Evolutionary conservation across 1,140 invertebrate genomes (phyloP).

Genomic region (Drosophila pallidifrons): DNA sequence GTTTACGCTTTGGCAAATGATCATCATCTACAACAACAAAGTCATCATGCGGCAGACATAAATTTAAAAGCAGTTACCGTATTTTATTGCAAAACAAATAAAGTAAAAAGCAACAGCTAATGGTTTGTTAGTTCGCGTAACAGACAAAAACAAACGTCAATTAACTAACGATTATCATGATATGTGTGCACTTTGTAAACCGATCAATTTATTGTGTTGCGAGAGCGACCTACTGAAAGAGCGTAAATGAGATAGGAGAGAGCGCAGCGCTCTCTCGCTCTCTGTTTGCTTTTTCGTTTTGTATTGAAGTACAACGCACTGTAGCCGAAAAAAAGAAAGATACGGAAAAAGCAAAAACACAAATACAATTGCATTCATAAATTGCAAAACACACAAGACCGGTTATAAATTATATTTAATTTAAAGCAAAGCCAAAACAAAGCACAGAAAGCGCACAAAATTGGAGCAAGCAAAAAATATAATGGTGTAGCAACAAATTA

Average conservation of each 20-base stretch:
- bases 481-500: constrained; percentile 66
- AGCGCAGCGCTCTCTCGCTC: neutral
- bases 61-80: constrained; percentile 16
- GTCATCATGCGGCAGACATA: constrained; percentile 27
- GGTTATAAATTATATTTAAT: constrained; percentile 22
- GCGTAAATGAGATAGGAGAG: neutral
- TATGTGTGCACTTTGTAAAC: constrained; percentile 11
- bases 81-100: constrained; percentile 22
- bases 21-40: constrained; percentile 6
- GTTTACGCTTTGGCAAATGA: constrained; percentile 16
- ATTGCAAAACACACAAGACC: constrained; percentile 10
- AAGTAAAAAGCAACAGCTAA: constrained; percentile 11
- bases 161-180: constrained; percentile 8
- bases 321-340: constrained; percentile 21
- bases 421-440: constrained; percentile 13
- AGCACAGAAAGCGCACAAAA: constrained; percentile 33
- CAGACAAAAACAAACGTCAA: neutral
- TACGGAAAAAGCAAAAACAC: constrained; percentile 15
- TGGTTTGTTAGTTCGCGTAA: neutral
- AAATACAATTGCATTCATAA: constrained; percentile 21
- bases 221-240: neutral
- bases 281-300: constrained; percentile 30
- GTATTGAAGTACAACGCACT: constrained; percentile 41
- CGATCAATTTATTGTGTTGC: constrained; percentile 18
- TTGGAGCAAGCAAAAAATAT: constrained; percentile 38